Evolutionary conservation across 1,140 invertebrate species (phyloP).

Genomic region (Ceratina australensis): DNA sequence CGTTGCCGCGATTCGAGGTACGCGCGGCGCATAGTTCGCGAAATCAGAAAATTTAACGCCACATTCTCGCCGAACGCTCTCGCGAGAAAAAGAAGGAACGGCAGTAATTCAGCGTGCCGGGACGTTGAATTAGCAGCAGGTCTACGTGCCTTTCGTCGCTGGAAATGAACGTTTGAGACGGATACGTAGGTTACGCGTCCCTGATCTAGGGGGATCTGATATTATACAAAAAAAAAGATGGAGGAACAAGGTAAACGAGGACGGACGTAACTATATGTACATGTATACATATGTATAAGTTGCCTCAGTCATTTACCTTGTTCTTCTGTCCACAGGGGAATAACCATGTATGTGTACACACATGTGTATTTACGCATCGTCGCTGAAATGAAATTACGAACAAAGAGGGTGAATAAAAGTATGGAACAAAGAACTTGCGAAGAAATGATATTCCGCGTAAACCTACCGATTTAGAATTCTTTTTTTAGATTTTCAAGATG

Average conservation of each 20-base stretch:
- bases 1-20: background rate
- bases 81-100: conserved; percentile 21
- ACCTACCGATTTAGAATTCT: background rate
- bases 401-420: conserved; percentile 12
- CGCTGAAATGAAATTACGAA: conserved; percentile 23
- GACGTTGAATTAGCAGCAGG: conserved; percentile 32
- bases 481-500: background rate
- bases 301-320: too few relatives aligned
- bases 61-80: conserved; percentile 21
- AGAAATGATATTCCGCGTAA: background rate
- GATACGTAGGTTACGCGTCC: conserved; percentile 64
- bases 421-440: background rate
- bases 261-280: too few relatives aligned
- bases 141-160: conserved; percentile 34
- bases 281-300: too few relatives aligned
- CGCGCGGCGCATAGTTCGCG: conserved; percentile 15
- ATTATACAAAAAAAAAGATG: conserved; percentile 17
- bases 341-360: too few relatives aligned
- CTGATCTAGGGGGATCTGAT: conserved; percentile 58
- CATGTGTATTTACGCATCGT: conserved; percentile 35
- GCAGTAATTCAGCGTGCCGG: conserved; percentile 47
- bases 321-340: too few relatives aligned
- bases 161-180: conserved; percentile 35
- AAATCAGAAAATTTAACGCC: conserved; percentile 50
- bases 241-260: background rate